Evolutionary conservation across 1,140 invertebrate species (phyloP), one percentile per base, ranked within the genome.

Genomic region (Calephelis nemesis): DNA sequence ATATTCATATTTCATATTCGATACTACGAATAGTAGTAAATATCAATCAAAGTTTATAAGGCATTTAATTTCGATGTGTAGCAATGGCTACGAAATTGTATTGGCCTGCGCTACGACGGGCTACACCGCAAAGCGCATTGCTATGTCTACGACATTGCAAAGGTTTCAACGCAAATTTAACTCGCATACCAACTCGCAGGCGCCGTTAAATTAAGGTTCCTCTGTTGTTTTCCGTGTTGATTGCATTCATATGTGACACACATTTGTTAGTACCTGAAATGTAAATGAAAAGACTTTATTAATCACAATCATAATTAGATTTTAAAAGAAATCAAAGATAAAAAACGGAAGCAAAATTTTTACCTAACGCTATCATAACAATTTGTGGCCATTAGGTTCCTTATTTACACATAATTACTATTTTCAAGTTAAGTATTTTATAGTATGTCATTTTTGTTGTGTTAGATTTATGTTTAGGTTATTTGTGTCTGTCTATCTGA

Each of bases 141-240:
- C 68, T 73, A 70, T 68, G 71, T 49, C 58, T 73, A 70, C 68
- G 68, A 67, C 66, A 73, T 69, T 69, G 71, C 71, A 69, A 62
- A 15, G 52, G 30, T 19, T 58, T 30, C 52, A 58, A 58, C 19
- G 10, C 13, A 15, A 15, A 58, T 58, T 58, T 58, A 30, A 19
- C 52, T 30, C 15, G 30, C 52, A 58, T 58, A 58, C 52, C 52
- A 45, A 58, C 10, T 19, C 15, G 13, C 8, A 58, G 8, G 52
- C 52, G 19, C 11, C 52, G 52, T 58, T 58, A 30, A 58, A 58
- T 58, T 58, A 58, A 58, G 19, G 52, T 15, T 39, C 15, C 30
- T 39, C 52, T 30, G 9, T 54, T 58, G 52, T 58, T 58, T 58
- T 58, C 11, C 52, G 19, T 30, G 15, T 58, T 30, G 19, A 58